Evolutionary conservation across 2,113 vertebrate genomes (phyloP), one percentile per base, ranked within the genome.

Genomic region (Pygoscelis antarcticus): DNA sequence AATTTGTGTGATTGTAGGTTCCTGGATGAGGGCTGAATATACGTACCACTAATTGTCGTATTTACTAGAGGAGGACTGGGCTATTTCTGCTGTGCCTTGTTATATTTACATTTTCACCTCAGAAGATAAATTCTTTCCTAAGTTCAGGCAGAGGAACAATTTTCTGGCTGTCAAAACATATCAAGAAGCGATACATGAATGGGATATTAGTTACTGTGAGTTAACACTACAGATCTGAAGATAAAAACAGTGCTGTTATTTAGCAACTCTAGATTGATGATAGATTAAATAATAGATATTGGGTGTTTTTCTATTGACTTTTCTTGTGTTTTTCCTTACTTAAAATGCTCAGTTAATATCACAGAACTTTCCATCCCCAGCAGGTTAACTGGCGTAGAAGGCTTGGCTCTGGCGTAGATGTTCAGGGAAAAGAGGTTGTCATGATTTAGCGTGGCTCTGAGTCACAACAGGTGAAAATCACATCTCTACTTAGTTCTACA

Each of bases 121-220:
- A 87, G 66, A 79, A 95, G 91, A 92, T 15, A 84, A 93, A 65
- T 78, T 26, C 10, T 84, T 95, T 89, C 65, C 40, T 52, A 65
- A 89, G 20, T 91, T 93, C 60, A 95, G 52, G 26, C 25, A 82
- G 36, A 82, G 36, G 23, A 87, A 51, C 74, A 72, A 82, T 96
- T 92, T 95, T 79, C 49, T 91, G 83, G 19, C 77, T 91, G 83
- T 92, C 89, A 93, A 89, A 95, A 87, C 49, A 38, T 42, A 69
- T 82, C 55, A 78, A 60, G 61, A 87, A 71, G 7, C 4, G 5
- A 16, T 60, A 20, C 80, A 69, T 46, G 54, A 76, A 51, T 62
- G 40, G 49, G 47, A 32, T 82, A 46, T 57, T 89, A 58, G 66
- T 91, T 65, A 65, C 44, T 72, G 23, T 87, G 49, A 69, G 51